phyloP scores from a whole-genome alignment of 2,113 vertebrate genomes.

The Elanoides forficatus region DNA sequence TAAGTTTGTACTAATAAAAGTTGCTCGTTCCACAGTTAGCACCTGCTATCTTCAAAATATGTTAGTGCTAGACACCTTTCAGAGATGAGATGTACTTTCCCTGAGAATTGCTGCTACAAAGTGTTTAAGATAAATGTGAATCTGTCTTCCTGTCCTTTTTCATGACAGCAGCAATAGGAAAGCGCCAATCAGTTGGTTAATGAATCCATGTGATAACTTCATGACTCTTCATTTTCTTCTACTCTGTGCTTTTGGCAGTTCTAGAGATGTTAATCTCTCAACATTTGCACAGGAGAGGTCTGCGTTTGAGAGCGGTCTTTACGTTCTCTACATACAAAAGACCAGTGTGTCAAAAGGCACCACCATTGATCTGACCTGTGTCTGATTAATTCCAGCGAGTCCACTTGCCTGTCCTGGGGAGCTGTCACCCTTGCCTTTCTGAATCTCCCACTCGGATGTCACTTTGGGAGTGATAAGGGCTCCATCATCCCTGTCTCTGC shows the following conservation, averaged over 20 bases:
- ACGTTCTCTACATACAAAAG: neutral
- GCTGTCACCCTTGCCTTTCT: neutral
- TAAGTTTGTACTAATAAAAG: neutral
- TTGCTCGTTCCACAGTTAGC: neutral
- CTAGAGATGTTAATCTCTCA: slow-evolving; percentile 45
- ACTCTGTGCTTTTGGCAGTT: slow-evolving; percentile 30
- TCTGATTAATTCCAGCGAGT: neutral
- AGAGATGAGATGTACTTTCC: neutral
- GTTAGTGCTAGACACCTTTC: neutral
- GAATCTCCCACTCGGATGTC: neutral
- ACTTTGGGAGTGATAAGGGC: neutral
- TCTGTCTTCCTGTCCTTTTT: slow-evolving; percentile 45
- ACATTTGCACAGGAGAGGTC: neutral
- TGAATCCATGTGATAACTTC: slow-evolving; percentile 49
- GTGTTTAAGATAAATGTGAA: slow-evolving; percentile 53
- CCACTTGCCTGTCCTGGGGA: neutral
- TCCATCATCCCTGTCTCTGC: neutral
- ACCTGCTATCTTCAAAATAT: neutral
- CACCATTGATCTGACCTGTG: neutral
- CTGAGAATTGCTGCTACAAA: neutral
- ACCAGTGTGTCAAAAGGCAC: neutral
- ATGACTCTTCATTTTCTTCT: slow-evolving; percentile 48
- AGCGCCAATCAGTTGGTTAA: slow-evolving; percentile 49
- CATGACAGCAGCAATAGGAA: slow-evolving; percentile 44
- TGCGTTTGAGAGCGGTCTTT: neutral